Percentiles rank a stretch among this genome's conserved stretches.
phyloP scores from a whole-genome alignment of 2,888 invertebrate genomes.

The Brachyptera risi region DNA sequence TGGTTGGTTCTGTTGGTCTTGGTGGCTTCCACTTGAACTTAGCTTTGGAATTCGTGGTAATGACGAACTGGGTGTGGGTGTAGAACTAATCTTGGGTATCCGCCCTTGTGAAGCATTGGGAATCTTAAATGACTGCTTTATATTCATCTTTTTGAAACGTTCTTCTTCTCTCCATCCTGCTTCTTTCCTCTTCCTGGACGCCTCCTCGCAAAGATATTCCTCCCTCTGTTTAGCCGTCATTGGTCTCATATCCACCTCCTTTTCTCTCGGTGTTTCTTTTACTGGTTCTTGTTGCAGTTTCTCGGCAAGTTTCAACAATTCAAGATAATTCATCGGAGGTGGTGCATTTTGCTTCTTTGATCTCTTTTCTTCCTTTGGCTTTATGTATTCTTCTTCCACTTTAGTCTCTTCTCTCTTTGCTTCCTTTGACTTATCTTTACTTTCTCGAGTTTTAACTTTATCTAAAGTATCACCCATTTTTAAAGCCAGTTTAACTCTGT shows the following conservation, averaged over 20 bases:
- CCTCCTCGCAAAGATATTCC: slow-evolving; percentile 69
- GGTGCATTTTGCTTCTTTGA: slow-evolving; percentile 53
- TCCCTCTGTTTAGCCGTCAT: slow-evolving; percentile 78
- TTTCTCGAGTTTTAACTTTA: neutral
- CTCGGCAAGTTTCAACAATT: slow-evolving; percentile 75
- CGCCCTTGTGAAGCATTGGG: slow-evolving; percentile 2
- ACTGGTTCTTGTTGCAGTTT: slow-evolving; percentile 79
- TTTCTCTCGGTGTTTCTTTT: slow-evolving; percentile 53
- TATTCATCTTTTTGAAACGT: slow-evolving; percentile 1
- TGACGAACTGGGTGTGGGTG: neutral
- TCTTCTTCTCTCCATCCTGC: slow-evolving; percentile 12
- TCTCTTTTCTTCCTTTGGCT: slow-evolving; percentile 51
- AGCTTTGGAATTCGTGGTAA: slow-evolving; percentile 17
- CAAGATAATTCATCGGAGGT: slow-evolving; percentile 73
- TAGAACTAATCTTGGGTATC: neutral
- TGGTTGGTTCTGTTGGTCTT: neutral
- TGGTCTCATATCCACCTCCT: slow-evolving; percentile 56
- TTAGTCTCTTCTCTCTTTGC: neutral
- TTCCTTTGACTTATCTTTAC: slow-evolving; percentile 3
- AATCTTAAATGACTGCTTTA: neutral
- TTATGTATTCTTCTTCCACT: slow-evolving; percentile 2
- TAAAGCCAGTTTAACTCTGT: slow-evolving; percentile 73
- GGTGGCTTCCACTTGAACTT: neutral
- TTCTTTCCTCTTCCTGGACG: slow-evolving; percentile 46
- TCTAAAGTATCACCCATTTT: slow-evolving; percentile 68